Conservation (phyloP, 2,797 vertebrate species). For the Agapornis canus region DNA sequence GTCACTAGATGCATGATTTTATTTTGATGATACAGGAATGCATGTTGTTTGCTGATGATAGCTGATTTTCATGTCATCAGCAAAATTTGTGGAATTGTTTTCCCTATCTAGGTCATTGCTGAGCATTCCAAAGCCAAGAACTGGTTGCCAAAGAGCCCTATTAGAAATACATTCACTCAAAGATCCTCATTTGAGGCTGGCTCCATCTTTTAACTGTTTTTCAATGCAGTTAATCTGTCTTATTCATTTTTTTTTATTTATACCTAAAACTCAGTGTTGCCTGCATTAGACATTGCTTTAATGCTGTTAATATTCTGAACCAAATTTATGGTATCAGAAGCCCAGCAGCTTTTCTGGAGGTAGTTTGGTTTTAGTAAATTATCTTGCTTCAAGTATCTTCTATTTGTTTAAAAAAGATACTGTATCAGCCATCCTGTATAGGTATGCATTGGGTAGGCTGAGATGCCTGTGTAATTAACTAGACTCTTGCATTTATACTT, state of each 20-base stretch:
- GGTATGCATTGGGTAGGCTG: not conserved
- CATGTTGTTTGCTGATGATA: not conserved
- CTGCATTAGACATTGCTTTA: not conserved
- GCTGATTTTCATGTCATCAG: conserved; percentile 9
- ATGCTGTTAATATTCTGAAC: not conserved
- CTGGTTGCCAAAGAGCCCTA: not conserved
- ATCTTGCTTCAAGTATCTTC: not conserved
- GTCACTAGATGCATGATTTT: not conserved
- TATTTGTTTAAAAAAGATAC: not conserved
- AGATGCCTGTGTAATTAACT: not conserved
- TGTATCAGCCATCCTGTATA: not conserved
- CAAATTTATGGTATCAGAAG: not conserved
- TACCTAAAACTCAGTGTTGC: not conserved
- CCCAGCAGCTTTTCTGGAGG: not conserved
- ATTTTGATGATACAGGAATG: not conserved
- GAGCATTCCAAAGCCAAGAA: not conserved
- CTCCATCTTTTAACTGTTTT: not conserved
- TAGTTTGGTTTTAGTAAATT: not conserved
- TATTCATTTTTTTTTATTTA: not conserved
- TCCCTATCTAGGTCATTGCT: not conserved
- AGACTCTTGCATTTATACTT: not conserved
- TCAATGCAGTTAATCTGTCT: not conserved
- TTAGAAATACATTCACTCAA: not conserved
- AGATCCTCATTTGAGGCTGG: not conserved
- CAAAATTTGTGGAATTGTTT: not conserved